Conservation (phyloP, 2,113 vertebrate genomes). For the Octodon degus region DNA sequence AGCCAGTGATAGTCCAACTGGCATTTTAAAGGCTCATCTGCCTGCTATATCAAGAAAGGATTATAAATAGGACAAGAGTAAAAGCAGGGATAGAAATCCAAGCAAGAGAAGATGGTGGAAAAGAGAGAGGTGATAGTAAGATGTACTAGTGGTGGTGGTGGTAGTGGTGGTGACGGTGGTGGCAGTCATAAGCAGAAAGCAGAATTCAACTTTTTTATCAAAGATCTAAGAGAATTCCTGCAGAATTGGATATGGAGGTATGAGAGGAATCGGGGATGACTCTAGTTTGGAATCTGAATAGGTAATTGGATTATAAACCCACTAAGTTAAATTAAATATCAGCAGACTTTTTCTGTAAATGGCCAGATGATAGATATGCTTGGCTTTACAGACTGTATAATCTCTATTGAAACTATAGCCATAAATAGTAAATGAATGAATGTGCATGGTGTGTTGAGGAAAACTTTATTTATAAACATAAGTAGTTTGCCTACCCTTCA, state of each 20-base stretch:
- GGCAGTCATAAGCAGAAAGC: background rate
- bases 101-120: background rate
- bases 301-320: background rate
- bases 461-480: conserved; percentile 56
- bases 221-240: background rate
- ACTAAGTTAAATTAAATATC: background rate
- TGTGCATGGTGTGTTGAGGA: background rate
- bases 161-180: background rate
- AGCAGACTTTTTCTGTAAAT: conserved; percentile 29
- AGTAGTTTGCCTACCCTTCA: background rate
- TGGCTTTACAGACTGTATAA: background rate
- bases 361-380: conserved; percentile 35
- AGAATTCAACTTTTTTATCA: conserved; percentile 54
- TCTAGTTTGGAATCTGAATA: conserved; percentile 43
- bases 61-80: conserved; percentile 12
- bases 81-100: conserved; percentile 15
- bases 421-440: conserved; percentile 24
- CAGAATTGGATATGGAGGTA: background rate
- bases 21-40: conserved; percentile 18
- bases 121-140: background rate
- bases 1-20: background rate
- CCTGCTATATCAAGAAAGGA: conserved; percentile 35
- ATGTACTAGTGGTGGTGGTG: background rate
- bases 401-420: conserved; percentile 19
- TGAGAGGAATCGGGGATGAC: conserved; percentile 13